These are phyloP conservation scores for Punctoribates punctum DNA, from an alignment of 2,888 invertebrate species.

Conservation along the genomic window DNA sequence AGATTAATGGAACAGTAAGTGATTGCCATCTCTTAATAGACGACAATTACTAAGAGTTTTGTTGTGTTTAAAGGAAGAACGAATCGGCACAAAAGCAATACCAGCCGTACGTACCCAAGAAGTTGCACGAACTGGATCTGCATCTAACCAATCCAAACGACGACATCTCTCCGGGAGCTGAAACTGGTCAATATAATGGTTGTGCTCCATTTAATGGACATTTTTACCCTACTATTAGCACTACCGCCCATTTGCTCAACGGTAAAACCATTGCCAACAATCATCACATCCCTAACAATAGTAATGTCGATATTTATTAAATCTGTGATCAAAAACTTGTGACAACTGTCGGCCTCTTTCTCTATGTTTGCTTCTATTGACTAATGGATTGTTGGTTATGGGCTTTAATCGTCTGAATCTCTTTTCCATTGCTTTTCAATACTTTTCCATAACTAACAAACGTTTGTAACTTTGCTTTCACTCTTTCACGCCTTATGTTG, in stretches of 20 bases:
- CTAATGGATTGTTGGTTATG: conserved; percentile 13
- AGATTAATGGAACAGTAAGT: conserved; percentile 60
- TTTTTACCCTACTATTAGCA: conserved; percentile 20
- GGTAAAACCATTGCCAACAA: conserved; percentile 31
- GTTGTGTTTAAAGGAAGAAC: conserved; percentile 66
- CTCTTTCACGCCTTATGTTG: neutral
- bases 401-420: neutral
- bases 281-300: neutral
- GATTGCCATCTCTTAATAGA: neutral
- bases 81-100: conserved; percentile 85
- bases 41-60: neutral
- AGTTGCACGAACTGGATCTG: conserved; percentile 58
- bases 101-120: conserved; percentile 85
- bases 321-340: neutral
- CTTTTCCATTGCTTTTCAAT: no score
- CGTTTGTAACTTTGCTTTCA: neutral
- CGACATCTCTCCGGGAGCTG: conserved; percentile 39
- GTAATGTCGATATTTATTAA: neutral
- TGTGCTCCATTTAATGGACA: conserved; percentile 17
- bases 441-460: conserved; percentile 12
- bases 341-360: neutral
- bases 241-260: conserved; percentile 37
- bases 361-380: neutral
- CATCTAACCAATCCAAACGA: conserved; percentile 38
- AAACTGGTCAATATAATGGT: conserved; percentile 27